phyloP scores from a whole-genome alignment of 2,888 invertebrate species.

The Tenodera sinensis region DNA sequence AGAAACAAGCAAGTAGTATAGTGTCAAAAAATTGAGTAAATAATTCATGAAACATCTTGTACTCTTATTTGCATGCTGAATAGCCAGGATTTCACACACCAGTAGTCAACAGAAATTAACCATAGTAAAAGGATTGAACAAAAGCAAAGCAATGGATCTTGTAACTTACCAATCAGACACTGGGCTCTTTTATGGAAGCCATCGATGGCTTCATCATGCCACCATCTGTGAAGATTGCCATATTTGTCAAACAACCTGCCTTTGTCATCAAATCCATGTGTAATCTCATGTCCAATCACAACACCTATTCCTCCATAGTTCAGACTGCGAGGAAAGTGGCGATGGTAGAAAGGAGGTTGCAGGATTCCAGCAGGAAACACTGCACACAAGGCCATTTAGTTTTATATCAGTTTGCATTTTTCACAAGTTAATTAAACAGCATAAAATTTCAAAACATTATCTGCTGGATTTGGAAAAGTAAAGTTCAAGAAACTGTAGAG shows the following conservation, averaged over 20 bases:
- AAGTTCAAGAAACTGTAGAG: no score
- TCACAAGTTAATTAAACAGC: not conserved
- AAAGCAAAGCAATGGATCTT: no score
- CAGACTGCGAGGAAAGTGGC: constrained; percentile 72
- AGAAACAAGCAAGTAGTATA: no score
- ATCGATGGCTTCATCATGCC: constrained; percentile 70
- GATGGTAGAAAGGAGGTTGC: constrained; percentile 91
- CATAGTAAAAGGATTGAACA: no score
- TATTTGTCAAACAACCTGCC: constrained; percentile 89
- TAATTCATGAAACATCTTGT: no score
- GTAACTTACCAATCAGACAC: constrained; percentile 60
- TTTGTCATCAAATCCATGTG: constrained; percentile 88
- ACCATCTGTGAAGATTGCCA: constrained; percentile 87
- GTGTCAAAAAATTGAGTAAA: no score
- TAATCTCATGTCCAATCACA: constrained; percentile 90
- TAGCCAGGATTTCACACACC: no score
- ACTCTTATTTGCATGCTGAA: no score
- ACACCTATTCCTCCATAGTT: constrained; percentile 90
- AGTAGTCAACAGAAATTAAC: no score
- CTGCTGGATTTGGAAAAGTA: no score
- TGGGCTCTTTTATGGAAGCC: constrained; percentile 72
- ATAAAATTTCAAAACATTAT: constrained; percentile 23
- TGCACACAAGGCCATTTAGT: constrained; percentile 35
- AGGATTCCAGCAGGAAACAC: constrained; percentile 93
- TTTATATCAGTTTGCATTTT: no score